A percentile compares a stretch with the other conserved stretches of the same genome.
Conservation (phyloP, 2,888 invertebrate species). For the Nemotelus nigrinus region DNA sequence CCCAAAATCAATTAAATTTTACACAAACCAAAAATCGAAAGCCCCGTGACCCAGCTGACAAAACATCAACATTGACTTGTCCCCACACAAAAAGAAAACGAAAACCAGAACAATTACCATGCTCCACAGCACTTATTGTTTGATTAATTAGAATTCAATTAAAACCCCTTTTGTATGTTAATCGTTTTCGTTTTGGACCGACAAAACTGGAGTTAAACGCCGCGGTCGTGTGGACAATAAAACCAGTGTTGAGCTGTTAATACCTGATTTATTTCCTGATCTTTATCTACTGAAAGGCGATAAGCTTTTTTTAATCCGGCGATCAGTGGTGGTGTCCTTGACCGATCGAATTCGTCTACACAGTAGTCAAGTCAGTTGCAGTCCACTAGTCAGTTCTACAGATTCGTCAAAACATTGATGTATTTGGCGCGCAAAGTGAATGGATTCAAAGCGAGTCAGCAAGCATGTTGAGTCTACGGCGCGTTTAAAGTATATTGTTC, state of each 20-base stretch:
- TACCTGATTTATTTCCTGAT: constrained; percentile 20
- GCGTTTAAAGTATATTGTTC: too few species aligned
- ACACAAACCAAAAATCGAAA: too few species aligned
- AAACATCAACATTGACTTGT: too few species aligned
- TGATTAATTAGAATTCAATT: constrained; percentile 38
- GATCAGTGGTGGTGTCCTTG: not conserved
- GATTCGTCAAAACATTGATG: constrained; percentile 13
- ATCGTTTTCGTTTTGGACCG: not conserved
- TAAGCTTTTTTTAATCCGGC: not conserved
- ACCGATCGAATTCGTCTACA: not conserved
- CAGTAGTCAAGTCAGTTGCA: not conserved
- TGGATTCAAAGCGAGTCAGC: not conserved
- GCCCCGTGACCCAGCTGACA: too few species aligned
- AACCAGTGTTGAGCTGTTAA: not conserved
- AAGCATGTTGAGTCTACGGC: too few species aligned
- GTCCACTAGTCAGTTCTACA: not conserved
- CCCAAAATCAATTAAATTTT: too few species aligned
- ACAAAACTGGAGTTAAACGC: too few species aligned
- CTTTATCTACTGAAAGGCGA: constrained; percentile 4
- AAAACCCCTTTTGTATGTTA: constrained; percentile 36
- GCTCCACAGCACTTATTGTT: constrained; percentile 19
- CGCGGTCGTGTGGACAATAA: not conserved
- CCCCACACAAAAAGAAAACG: too few species aligned
- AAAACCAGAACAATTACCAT: not conserved
- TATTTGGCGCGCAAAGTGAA: constrained; percentile 20